These are phyloP conservation scores for Pandemis cinnamomeana DNA, from an alignment of 2,888 invertebrate species.

Conservation along the genomic window DNA sequence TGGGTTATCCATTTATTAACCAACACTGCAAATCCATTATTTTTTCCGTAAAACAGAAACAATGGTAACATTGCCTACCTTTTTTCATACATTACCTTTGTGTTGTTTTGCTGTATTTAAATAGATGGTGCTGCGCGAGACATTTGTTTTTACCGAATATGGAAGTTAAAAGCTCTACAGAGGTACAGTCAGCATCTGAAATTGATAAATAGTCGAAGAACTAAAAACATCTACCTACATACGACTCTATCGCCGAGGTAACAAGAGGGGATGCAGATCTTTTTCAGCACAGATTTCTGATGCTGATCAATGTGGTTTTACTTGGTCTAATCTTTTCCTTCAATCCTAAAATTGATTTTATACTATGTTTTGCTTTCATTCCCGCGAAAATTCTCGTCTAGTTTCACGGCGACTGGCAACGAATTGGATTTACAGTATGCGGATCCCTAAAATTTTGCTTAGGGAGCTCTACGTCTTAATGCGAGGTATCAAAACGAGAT, in stretches of 20 bases:
- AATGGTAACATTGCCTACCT: too few species aligned
- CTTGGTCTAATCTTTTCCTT: neutral
- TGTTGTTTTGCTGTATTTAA: too few species aligned
- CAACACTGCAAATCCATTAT: neutral
- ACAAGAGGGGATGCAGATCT: too few species aligned
- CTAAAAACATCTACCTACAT: too few species aligned
- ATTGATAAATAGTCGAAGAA: too few species aligned
- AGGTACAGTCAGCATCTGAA: too few species aligned
- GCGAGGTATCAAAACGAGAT: slow-evolving; percentile 20
- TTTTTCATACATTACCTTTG: too few species aligned
- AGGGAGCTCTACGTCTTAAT: slow-evolving; percentile 13
- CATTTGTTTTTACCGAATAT: too few species aligned
- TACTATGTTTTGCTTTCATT: slow-evolving; percentile 30
- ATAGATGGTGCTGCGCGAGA: too few species aligned
- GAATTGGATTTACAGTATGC: slow-evolving; percentile 8
- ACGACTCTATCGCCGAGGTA: too few species aligned
- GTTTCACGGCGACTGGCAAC: neutral
- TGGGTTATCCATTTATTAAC: neutral
- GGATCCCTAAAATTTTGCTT: slow-evolving; percentile 13
- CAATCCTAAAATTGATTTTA: slow-evolving; percentile 8
- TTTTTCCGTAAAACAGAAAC: too few species aligned
- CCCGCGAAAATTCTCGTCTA: slow-evolving; percentile 1
- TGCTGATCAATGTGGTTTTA: neutral
- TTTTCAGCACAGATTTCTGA: neutral
- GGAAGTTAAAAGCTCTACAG: too few species aligned